Percentiles rank a stretch among this genome's conserved stretches.
These are phyloP conservation scores for Aurelia aurita complex sp. Pacific DNA, from an alignment of 30 jellyfish, hydroid and myxozoan species.

Conservation along the genomic window DNA sequence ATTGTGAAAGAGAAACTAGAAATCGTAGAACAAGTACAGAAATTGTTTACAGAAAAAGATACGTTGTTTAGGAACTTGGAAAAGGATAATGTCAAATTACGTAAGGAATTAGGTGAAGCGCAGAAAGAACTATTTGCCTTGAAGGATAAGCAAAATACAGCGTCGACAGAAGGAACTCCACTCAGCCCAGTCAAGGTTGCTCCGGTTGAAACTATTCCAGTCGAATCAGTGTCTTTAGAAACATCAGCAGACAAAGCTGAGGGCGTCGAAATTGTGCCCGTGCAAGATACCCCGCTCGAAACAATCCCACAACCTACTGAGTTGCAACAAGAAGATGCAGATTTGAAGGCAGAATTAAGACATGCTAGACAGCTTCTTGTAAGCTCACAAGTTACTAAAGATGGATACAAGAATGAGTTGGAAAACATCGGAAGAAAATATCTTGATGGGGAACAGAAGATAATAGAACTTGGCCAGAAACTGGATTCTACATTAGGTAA, in stretches of 20 bases:
- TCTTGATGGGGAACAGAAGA: conserved; percentile 76
- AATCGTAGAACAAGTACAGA: conserved; percentile 20
- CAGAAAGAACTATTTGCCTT: not conserved
- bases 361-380: conserved; percentile 35
- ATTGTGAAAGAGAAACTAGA: not conserved
- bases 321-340: not conserved
- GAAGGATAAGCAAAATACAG: not conserved
- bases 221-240: not conserved
- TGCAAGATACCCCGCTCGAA: not conserved
- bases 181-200: not conserved
- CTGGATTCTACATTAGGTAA: conserved; percentile 47
- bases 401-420: conserved; percentile 37
- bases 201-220: not conserved
- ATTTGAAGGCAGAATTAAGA: conserved; percentile 54
- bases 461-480: conserved; percentile 64
- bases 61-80: conserved; percentile 21
- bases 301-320: not conserved
- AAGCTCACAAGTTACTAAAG: conserved; percentile 10
- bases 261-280: not conserved
- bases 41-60: conserved; percentile 13
- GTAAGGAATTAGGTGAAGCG: conserved; percentile 24
- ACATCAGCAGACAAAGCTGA: conserved; percentile 1
- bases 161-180: not conserved
- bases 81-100: conserved; percentile 42
- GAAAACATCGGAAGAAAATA: conserved; percentile 63